Conservation (phyloP, 2,113 vertebrate genomes). For the Eubucco bourcierii region DNA sequence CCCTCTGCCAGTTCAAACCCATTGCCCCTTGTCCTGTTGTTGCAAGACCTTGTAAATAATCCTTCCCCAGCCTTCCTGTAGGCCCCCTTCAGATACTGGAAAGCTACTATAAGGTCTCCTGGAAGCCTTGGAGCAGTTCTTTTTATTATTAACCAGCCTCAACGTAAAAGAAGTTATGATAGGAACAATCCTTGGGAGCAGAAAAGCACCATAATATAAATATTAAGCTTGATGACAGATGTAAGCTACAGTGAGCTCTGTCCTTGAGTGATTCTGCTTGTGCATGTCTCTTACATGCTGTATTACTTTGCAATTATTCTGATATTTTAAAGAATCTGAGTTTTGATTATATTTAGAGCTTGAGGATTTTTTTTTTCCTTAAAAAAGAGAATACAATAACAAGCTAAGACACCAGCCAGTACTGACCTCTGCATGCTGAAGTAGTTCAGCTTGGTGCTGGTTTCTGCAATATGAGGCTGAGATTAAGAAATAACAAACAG, state of each 20-base stretch:
- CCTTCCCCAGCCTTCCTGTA: no score
- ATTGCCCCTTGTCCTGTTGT: no score
- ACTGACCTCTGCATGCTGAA: background rate
- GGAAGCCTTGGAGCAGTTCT: background rate
- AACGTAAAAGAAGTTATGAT: background rate
- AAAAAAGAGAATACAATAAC: background rate
- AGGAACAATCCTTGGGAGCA: background rate
- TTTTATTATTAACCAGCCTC: background rate
- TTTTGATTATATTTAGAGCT: background rate
- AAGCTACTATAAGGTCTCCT: no score
- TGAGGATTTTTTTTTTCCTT: background rate
- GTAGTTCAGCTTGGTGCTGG: background rate
- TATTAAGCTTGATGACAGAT: background rate
- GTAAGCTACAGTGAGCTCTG: background rate
- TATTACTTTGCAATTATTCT: background rate
- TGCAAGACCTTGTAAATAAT: no score
- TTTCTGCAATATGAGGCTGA: background rate
- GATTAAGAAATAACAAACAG: conserved; percentile 12
- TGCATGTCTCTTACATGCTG: background rate
- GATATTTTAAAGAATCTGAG: background rate
- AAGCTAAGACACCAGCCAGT: background rate
- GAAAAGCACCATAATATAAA: background rate
- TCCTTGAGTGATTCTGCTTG: background rate
- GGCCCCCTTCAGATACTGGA: no score
- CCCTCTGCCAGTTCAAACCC: no score